Evolutionary conservation across 2,888 invertebrate genomes (phyloP), one percentile per base, ranked within the genome.

Genomic region (Penaeus monodon): DNA sequence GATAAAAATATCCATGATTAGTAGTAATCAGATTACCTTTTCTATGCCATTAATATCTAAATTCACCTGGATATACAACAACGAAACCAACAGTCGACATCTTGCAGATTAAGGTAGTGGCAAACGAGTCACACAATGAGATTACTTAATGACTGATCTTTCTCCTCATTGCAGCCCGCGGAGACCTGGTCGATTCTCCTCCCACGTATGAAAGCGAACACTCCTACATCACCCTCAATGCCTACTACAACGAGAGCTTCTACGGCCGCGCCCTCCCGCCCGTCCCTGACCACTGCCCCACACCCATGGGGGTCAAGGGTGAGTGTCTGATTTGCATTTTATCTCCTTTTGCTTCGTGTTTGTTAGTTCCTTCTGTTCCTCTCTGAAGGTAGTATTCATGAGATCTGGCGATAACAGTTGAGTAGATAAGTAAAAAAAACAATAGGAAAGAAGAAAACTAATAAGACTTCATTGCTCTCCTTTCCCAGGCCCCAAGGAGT

Each of bases 221-320:
- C 84, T 91, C 90, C 24, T 93, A 92, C 90, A 91, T 92, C 38
- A 92, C 92, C 4, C 85, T 92, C 70, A 92, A 92, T 17, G 91
- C 92, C 0, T 91, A 91, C 82, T 91, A 90, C 88, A 93, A 93
- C 90, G 88, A 85, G 20, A 91, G 92, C 10, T 91, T 91, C 77
- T 92, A 91, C 86, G 91, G 92, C 8, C 90, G 92, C 14, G 91
- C 91, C 33, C 91, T 93, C 12, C 93, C 93, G 0, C 92, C 92
- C 0, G 92, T 93, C 1, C 93, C 93, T 1, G 79, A 85, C 63
- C 91, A 92, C 85, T 93, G 93, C 84, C 93, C 93, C 0, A 93
- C 92, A 17, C 92, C 92, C 10, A 91, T 92, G 91, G 93, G 93
- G 7, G 91, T 91, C 8, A 91, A 90, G 88, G 92, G 92, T 92